Percentiles rank a stretch among this genome's conserved stretches.
Evolutionary conservation across 2,797 vertebrate genomes (phyloP).

Genomic region (Nyctalus aviator): DNA sequence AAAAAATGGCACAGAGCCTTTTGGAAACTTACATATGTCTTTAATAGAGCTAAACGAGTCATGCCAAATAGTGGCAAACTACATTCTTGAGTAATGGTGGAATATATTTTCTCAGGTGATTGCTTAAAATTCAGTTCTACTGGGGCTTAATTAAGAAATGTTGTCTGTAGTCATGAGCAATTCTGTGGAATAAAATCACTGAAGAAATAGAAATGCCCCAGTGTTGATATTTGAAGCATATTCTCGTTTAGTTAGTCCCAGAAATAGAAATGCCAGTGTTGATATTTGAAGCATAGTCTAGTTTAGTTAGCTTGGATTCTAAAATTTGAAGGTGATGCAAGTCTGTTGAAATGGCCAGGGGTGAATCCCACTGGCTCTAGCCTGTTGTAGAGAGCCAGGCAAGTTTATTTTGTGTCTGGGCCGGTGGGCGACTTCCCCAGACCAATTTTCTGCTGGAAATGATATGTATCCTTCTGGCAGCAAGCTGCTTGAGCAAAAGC

Average conservation of each 20-base stretch:
- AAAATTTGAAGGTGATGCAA: conserved; percentile 48
- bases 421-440: conserved; percentile 54
- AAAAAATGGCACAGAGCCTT: conserved; percentile 52
- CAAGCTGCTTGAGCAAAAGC: conserved; percentile 47
- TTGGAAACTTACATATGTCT: conserved; percentile 32
- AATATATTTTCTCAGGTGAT: conserved; percentile 76
- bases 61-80: conserved; percentile 51
- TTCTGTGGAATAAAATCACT: conserved; percentile 60
- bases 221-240: conserved; percentile 57
- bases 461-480: conserved; percentile 60
- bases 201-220: conserved; percentile 53
- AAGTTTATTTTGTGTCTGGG: conserved; percentile 68
- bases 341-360: not conserved
- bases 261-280: conserved; percentile 53
- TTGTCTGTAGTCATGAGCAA: conserved; percentile 28
- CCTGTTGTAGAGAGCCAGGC: conserved; percentile 12
- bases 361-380: conserved; percentile 9
- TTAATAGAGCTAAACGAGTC: conserved; percentile 51
- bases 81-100: conserved; percentile 70
- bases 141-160: conserved; percentile 76
- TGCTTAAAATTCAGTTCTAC: conserved; percentile 67
- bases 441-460: conserved; percentile 74
- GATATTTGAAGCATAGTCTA: conserved; percentile 40
- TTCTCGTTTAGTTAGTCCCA: not conserved
- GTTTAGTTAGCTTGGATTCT: conserved; percentile 47